phyloP scores from a whole-genome alignment of 2,888 invertebrate species.

The Caradrina clavipalpis region DNA sequence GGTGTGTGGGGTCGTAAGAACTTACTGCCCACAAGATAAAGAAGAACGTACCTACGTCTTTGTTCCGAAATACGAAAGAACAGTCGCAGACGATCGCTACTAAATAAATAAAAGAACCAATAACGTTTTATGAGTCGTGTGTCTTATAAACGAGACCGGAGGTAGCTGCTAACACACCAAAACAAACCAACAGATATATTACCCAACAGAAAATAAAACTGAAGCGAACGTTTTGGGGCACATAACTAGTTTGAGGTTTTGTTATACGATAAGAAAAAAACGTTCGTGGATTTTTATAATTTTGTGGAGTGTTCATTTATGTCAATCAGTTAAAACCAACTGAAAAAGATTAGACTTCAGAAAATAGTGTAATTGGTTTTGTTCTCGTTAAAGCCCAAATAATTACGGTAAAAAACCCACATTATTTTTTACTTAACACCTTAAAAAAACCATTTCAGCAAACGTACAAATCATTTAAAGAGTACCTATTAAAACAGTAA shows the following conservation, averaged over 20 bases:
- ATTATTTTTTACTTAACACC: background rate
- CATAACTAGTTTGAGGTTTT: constrained; percentile 6
- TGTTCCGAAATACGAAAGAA: constrained; percentile 43
- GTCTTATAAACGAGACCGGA: constrained; percentile 44
- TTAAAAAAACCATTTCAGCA: background rate
- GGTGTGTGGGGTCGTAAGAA: too few relatives aligned
- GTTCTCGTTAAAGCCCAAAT: background rate
- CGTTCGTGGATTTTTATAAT: background rate
- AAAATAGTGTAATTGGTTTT: background rate
- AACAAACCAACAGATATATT: constrained; percentile 43
- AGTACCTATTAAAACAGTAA: constrained; percentile 47
- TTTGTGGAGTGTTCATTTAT: background rate
- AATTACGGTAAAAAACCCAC: background rate
- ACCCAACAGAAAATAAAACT: constrained; percentile 42
- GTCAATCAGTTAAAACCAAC: background rate
- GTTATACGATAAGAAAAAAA: constrained; percentile 4
- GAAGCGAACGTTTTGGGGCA: constrained; percentile 25
- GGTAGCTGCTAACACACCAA: constrained; percentile 27
- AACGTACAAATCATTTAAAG: constrained; percentile 23
- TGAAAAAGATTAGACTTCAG: background rate
- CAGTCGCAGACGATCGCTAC: constrained; percentile 32
- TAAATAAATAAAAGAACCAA: constrained; percentile 59
- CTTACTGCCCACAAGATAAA: too few relatives aligned
- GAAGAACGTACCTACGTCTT: constrained; percentile 34
- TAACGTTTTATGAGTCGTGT: constrained; percentile 57